Percentiles rank a stretch among this genome's conserved stretches.
These are phyloP conservation scores for Melieria crassipennis DNA, from an alignment of 2,888 invertebrate genomes.

Conservation along the genomic window DNA sequence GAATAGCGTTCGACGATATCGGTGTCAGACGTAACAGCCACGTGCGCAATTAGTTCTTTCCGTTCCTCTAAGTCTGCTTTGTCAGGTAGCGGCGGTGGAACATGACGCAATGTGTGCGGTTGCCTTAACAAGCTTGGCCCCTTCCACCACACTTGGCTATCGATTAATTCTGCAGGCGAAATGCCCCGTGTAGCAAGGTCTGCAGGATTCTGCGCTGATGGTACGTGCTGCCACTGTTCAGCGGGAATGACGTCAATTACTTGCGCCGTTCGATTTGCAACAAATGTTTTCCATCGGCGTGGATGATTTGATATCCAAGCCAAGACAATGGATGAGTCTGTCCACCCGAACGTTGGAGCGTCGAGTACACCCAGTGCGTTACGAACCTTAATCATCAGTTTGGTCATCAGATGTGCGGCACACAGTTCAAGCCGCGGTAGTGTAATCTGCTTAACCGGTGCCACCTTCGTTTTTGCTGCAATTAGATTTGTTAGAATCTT, in stretches of 20 bases:
- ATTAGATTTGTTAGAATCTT: conserved; percentile 10
- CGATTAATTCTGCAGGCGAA: conserved; percentile 1
- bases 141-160: conserved; percentile 29
- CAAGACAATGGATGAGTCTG: conserved; percentile 31
- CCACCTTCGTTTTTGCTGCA: conserved; percentile 30
- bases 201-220: conserved; percentile 32
- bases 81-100: not conserved
- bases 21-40: not conserved
- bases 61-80: conserved; percentile 12
- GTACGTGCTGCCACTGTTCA: conserved; percentile 28
- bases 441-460: conserved; percentile 31
- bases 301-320: conserved; percentile 36
- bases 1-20: conserved; percentile 25
- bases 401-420: conserved; percentile 31
- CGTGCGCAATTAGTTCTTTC: not conserved
- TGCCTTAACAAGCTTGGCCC: conserved; percentile 13
- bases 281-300: conserved; percentile 33
- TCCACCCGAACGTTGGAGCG: conserved; percentile 22
- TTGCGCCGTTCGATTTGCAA: conserved; percentile 32
- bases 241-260: conserved; percentile 25
- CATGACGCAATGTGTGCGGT: not conserved
- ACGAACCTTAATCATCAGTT: conserved; percentile 24
- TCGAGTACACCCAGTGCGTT: conserved; percentile 5
- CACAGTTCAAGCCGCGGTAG: conserved; percentile 33
- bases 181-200: conserved; percentile 24